These are phyloP conservation scores for Gavia stellata DNA, from an alignment of 2,113 vertebrate species.

Conservation along the genomic window DNA sequence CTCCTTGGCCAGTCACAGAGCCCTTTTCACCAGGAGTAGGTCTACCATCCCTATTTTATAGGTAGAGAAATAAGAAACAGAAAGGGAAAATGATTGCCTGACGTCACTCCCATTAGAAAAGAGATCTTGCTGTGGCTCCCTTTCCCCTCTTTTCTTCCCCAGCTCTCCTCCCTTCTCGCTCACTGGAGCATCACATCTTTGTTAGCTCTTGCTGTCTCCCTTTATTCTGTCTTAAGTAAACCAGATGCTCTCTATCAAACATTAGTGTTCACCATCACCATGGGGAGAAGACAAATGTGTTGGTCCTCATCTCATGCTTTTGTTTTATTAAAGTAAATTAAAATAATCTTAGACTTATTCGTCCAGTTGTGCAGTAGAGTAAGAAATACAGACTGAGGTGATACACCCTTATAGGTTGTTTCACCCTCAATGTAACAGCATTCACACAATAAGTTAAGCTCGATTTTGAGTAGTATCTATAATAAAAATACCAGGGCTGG, in stretches of 20 bases:
- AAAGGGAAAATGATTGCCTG: not conserved
- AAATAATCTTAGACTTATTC: not conserved
- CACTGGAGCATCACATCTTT: not conserved
- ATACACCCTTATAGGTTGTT: not conserved
- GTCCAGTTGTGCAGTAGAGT: not conserved
- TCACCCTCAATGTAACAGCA: not conserved
- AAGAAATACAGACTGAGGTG: not conserved
- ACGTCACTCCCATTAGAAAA: not conserved
- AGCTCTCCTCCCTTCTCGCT: not conserved
- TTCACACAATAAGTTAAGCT: not conserved
- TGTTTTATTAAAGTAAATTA: not conserved
- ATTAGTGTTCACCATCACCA: not conserved
- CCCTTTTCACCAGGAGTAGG: not conserved
- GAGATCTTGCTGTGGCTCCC: not conserved
- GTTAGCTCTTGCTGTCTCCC: not conserved
- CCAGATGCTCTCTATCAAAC: not conserved
- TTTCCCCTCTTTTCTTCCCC: not conserved
- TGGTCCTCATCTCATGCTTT: not conserved
- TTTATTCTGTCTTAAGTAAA: not conserved
- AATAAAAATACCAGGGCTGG: not conserved
- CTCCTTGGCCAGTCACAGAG: not conserved
- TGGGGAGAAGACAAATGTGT: not conserved
- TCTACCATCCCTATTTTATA: not conserved
- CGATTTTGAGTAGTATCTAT: not conserved
- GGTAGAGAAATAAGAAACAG: not conserved